Evolutionary conservation across 2,797 vertebrate species (phyloP).

Genomic region (Linurgus olivaceus): DNA sequence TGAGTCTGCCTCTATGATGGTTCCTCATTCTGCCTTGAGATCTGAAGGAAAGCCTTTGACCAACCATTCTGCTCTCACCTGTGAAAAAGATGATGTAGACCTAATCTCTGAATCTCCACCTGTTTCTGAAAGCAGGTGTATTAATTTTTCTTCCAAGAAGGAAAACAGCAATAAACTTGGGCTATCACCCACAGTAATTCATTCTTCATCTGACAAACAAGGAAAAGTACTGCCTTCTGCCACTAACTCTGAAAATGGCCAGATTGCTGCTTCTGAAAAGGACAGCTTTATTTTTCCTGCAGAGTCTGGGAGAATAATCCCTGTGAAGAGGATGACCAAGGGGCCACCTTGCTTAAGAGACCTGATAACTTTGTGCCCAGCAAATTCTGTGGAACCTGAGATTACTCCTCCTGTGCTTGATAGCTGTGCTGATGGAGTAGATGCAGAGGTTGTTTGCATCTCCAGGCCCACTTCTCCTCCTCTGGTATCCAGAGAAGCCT

Average conservation of each 20-base stretch:
- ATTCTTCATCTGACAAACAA: not conserved
- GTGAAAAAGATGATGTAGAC: not conserved
- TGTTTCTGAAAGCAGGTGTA: not conserved
- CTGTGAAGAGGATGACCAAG: not conserved
- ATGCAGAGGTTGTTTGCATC: not conserved
- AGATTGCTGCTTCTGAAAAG: not conserved
- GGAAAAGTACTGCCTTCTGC: not conserved
- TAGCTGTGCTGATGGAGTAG: not conserved
- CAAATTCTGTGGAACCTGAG: conserved; percentile 25
- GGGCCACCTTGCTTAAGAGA: not conserved
- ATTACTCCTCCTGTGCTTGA: not conserved
- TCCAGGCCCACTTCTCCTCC: not conserved
- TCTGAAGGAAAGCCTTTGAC: not conserved
- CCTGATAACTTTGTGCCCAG: not conserved
- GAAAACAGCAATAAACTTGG: not conserved
- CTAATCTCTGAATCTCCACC: not conserved
- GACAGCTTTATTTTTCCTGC: not conserved
- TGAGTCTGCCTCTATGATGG: accelerated
- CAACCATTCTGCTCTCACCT: not conserved
- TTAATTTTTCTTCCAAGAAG: not conserved
- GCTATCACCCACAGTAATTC: not conserved
- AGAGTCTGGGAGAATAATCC: not conserved
- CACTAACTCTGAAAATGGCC: not conserved
- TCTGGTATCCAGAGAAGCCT: not conserved
- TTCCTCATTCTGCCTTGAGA: not conserved